A percentile compares a stretch with the other conserved stretches of the same genome.
These are phyloP conservation scores for Chirona hameri DNA, from an alignment of 2,888 invertebrate genomes.

Conservation along the genomic window DNA sequence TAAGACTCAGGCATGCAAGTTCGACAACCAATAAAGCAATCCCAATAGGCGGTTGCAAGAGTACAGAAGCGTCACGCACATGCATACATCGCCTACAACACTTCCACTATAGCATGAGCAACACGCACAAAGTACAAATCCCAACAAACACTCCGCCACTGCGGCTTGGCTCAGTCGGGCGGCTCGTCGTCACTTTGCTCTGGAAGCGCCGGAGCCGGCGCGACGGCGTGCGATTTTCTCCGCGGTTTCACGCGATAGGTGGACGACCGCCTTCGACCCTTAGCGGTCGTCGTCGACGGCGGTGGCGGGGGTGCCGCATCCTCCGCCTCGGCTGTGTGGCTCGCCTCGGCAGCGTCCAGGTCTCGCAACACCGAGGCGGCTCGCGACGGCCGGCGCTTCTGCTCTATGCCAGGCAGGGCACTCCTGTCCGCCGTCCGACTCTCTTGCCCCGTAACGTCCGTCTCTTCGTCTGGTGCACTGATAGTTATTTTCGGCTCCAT, in stretches of 20 bases:
- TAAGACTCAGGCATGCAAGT: no score
- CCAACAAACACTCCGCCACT: no score
- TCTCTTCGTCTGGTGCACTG: not conserved
- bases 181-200: not conserved
- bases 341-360: not conserved
- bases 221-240: not conserved
- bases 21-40: no score
- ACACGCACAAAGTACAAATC: no score
- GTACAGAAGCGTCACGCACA: no score
- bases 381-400: not conserved
- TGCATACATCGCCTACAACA: no score
- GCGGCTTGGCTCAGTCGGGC: not conserved
- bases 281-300: not conserved
- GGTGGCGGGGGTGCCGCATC: not conserved
- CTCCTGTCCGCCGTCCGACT: no score
- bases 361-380: not conserved
- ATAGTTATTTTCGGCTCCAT: not conserved
- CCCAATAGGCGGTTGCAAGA: no score
- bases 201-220: not conserved
- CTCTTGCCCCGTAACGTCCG: not conserved
- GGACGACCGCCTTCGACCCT: not conserved
- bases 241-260: not conserved
- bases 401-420: not conserved
- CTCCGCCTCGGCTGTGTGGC: not conserved
- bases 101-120: no score